These are phyloP conservation scores for Opisthocomus hoazin DNA, from an alignment of 2,113 vertebrate species.

Conservation along the genomic window DNA sequence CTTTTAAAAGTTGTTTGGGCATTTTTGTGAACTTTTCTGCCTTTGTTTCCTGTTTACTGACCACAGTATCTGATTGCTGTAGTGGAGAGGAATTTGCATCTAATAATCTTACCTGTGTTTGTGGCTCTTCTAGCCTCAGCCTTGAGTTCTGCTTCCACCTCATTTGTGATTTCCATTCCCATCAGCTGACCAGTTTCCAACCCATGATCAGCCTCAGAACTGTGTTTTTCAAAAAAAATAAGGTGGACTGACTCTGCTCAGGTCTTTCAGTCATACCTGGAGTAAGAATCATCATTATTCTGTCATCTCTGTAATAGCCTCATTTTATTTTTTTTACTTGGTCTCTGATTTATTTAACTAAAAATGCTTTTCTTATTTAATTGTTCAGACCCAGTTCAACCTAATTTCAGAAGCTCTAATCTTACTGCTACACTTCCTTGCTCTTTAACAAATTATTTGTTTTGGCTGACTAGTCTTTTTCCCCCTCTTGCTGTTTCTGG, in stretches of 20 bases:
- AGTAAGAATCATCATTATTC: not conserved
- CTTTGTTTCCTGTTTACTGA: not conserved
- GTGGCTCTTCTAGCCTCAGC: not conserved
- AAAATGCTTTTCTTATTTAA: no score
- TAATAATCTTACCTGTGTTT: not conserved
- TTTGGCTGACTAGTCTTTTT: not conserved
- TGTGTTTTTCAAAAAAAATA: not conserved
- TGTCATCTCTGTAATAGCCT: not conserved
- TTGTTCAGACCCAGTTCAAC: not conserved
- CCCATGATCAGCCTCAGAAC: not conserved
- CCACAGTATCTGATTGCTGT: not conserved
- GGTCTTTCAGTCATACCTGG: not conserved
- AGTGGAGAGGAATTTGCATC: not conserved
- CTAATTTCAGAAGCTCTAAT: not conserved
- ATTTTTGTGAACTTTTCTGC: not conserved
- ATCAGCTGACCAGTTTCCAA: not conserved
- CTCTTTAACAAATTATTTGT: not conserved
- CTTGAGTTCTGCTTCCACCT: not conserved
- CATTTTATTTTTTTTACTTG: not conserved
- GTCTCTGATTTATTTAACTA: no score
- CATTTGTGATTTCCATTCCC: not conserved
- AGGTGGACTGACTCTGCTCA: not conserved
- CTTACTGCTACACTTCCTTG: not conserved
- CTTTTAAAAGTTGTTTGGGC: not conserved
- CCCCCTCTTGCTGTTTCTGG: not conserved